Evolutionary conservation across 2,888 invertebrate species (phyloP).

Genomic region (Neocrepidodera transversa): DNA sequence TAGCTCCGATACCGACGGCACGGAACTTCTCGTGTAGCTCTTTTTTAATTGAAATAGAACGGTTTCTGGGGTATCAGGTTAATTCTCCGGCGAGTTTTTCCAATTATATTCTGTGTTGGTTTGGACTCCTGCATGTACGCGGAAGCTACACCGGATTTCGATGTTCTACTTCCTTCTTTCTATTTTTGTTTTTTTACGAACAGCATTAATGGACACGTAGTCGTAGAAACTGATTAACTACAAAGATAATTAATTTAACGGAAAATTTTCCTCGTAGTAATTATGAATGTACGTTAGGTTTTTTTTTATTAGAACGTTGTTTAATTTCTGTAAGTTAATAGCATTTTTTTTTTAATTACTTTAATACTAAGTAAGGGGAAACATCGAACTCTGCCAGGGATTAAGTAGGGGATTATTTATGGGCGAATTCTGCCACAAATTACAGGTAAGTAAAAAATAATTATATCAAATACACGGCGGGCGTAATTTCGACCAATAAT

Average conservation of each 20-base stretch:
- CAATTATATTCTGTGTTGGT: conserved; percentile 17
- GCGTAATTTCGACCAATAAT: no score
- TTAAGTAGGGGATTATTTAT: no score
- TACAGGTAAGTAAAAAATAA: no score
- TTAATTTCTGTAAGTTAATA: no score
- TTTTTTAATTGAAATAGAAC: conserved; percentile 31
- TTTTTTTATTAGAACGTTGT: no score
- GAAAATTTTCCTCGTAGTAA: not conserved
- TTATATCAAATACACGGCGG: no score
- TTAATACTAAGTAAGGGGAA: no score
- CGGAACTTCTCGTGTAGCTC: conserved; percentile 22
- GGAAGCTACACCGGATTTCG: conserved; percentile 16
- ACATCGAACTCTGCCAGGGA: no score
- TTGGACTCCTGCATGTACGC: no score
- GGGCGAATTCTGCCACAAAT: no score
- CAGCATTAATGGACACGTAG: conserved; percentile 6
- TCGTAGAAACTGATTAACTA: not conserved
- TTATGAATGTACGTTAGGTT: no score
- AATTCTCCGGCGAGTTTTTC: conserved; percentile 26
- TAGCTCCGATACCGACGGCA: not conserved
- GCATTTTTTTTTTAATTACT: no score
- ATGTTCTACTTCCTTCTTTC: conserved; percentile 11
- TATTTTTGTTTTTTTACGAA: conserved; percentile 3
- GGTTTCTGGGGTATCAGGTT: conserved; percentile 27
- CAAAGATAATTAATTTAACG: not conserved